phyloP scores from a whole-genome alignment of 2,888 invertebrate species.

The Caenorhabditis sulstoni region DNA sequence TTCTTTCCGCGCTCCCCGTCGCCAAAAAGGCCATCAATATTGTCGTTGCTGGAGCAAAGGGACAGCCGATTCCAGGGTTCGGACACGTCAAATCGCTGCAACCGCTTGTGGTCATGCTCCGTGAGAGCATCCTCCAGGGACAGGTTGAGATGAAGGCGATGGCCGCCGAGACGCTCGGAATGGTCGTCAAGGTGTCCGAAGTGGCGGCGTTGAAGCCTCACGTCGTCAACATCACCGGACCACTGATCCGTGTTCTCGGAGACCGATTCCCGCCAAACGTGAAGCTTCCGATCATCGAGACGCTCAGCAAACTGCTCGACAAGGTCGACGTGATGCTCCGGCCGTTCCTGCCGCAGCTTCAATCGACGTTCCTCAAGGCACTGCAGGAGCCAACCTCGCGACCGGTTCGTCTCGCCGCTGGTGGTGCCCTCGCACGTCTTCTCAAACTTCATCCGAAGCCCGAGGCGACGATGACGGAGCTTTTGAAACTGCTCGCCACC shows the following conservation, averaged over 20 bases:
- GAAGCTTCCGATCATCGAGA: slow-evolving; percentile 95
- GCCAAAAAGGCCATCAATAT: slow-evolving; percentile 64
- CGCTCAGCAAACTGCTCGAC: slow-evolving; percentile 91
- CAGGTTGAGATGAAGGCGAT: slow-evolving; percentile 87
- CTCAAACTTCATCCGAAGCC: slow-evolving; percentile 90
- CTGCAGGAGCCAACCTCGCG: slow-evolving; percentile 87
- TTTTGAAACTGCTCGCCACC: slow-evolving; percentile 90
- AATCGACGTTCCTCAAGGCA: slow-evolving; percentile 97
- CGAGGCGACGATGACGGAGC: slow-evolving; percentile 94
- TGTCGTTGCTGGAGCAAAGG: slow-evolving; percentile 60
- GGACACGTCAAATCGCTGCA: slow-evolving; percentile 86
- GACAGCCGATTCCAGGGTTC: slow-evolving; percentile 70
- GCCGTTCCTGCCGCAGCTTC: slow-evolving; percentile 97
- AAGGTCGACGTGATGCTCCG: slow-evolving; percentile 92
- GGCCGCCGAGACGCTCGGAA: slow-evolving; percentile 92
- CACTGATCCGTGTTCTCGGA: slow-evolving; percentile 95
- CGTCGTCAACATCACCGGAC: slow-evolving; percentile 97
- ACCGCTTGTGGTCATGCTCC: slow-evolving; percentile 93
- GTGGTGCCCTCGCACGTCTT: slow-evolving; percentile 65
- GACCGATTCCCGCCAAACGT: slow-evolving; percentile 88
- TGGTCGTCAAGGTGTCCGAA: slow-evolving; percentile 84
- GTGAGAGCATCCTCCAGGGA: slow-evolving; percentile 89
- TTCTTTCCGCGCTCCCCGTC: slow-evolving; percentile 37
- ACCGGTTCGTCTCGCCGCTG: slow-evolving; percentile 70
- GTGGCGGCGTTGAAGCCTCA: slow-evolving; percentile 84